Percentiles rank a stretch among this genome's conserved stretches.
These are phyloP conservation scores for Cremastinae sp. DNA, from an alignment of 2,888 invertebrate genomes.

Conservation along the genomic window DNA sequence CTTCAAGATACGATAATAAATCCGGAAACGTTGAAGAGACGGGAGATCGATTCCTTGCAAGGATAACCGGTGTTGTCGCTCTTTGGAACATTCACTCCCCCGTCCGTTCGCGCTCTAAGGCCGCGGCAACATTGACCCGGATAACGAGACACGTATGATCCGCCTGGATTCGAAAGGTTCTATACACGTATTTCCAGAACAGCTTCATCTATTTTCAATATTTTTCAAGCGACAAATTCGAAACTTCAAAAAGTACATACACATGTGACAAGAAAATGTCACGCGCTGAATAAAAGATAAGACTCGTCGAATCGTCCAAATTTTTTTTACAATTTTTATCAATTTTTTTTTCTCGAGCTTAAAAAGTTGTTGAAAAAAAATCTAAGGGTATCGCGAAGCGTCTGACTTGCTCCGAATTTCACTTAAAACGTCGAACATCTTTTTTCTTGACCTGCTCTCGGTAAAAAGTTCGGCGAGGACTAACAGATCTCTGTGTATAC, in stretches of 20 bases:
- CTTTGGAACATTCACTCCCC: conserved; percentile 60
- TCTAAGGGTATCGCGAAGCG: not conserved
- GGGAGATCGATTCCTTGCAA: conserved; percentile 67
- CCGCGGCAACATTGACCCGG: conserved; percentile 75
- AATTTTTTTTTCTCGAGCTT: too few relatives aligned
- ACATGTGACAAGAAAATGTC: too few relatives aligned
- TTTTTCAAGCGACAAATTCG: conserved; percentile 8
- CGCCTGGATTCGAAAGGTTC: conserved; percentile 12
- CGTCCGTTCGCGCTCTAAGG: conserved; percentile 66
- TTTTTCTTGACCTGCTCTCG: not conserved
- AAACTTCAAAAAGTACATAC: too few relatives aligned
- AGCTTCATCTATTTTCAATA: not conserved
- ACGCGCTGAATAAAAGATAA: too few relatives aligned
- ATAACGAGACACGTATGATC: conserved; percentile 62
- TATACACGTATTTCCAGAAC: conserved; percentile 64
- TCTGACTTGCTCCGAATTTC: not conserved
- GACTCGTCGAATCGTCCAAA: too few relatives aligned
- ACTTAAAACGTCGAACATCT: not conserved
- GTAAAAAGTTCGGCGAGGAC: not conserved
- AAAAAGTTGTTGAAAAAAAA: too few relatives aligned
- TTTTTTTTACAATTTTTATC: too few relatives aligned
- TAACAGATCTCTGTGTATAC: not conserved
- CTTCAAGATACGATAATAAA: conserved; percentile 1
- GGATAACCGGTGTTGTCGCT: conserved; percentile 68
- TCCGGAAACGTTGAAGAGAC: conserved; percentile 42